These are phyloP conservation scores for Psittacula derbiana DNA, from an alignment of 2,797 vertebrate species.

Conservation along the genomic window DNA sequence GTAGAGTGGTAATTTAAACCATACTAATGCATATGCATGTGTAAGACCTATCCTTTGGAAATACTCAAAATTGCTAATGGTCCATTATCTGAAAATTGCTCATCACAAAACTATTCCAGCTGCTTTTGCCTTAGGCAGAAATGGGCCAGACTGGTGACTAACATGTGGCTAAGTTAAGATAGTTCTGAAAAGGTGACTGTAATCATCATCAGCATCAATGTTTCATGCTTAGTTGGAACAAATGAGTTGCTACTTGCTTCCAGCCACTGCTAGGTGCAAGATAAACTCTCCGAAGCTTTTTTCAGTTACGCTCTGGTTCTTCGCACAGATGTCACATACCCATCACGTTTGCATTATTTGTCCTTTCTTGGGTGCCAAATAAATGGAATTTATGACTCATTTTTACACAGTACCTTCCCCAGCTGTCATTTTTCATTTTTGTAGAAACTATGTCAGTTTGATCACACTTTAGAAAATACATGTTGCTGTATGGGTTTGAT, in stretches of 20 bases:
- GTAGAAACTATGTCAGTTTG: neutral
- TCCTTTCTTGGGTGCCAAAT: neutral
- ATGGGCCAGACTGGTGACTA: neutral
- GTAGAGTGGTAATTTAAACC: neutral
- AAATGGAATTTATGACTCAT: neutral
- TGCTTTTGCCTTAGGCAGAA: neutral
- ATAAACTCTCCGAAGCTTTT: neutral
- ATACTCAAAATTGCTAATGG: neutral
- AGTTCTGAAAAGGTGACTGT: neutral
- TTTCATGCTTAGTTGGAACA: neutral
- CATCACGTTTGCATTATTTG: neutral
- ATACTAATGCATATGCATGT: neutral
- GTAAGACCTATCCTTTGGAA: neutral
- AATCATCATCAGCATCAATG: neutral
- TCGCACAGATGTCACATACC: neutral
- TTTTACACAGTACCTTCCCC: neutral
- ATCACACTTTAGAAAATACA: neutral
- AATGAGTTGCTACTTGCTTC: neutral
- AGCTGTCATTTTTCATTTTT: neutral
- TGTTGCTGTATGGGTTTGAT: neutral
- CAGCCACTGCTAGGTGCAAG: neutral
- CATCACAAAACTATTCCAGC: neutral
- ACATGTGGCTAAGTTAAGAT: neutral
- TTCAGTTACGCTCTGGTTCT: neutral
- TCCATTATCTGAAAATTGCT: neutral